Evolutionary conservation across 35 echinoderm and acorn worm species (phyloP).

Genomic region (Apostichopus californicus): DNA sequence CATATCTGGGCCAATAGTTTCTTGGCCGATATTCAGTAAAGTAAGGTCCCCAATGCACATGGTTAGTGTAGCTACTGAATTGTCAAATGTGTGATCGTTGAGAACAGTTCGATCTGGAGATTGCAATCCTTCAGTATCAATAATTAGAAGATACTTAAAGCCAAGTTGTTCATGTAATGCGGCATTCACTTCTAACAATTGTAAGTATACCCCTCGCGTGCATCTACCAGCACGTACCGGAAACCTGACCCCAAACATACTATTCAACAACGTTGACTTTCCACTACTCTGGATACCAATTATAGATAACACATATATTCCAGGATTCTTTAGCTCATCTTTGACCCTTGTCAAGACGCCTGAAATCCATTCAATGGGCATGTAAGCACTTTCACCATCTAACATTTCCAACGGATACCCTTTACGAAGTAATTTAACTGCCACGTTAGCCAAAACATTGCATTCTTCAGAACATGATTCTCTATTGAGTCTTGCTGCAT

Average conservation of each 20-base stretch:
- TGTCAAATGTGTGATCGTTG: constrained; percentile 7
- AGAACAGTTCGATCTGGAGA: not conserved
- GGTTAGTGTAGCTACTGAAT: not conserved
- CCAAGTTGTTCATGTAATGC: not conserved
- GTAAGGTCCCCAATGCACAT: constrained; percentile 17
- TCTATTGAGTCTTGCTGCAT: not conserved
- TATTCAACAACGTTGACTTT: constrained; percentile 37
- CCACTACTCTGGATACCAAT: constrained; percentile 46
- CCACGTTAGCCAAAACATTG: not conserved
- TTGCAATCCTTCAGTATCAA: constrained; percentile 34
- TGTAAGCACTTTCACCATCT: not conserved
- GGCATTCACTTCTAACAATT: not conserved
- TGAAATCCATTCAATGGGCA: not conserved
- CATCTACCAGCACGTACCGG: constrained; percentile 3
- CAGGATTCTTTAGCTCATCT: not conserved
- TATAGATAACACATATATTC: constrained; percentile 10
- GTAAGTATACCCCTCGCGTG: not conserved
- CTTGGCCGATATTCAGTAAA: constrained; percentile 20
- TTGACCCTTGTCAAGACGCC: not conserved
- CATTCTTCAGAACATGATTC: not conserved
- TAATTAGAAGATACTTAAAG: not conserved
- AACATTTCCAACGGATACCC: constrained; percentile 28
- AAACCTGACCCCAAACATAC: constrained; percentile 23
- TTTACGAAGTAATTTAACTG: not conserved
- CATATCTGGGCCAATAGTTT: constrained; percentile 29